These are phyloP conservation scores for Aquatica leii DNA, from an alignment of 2,888 invertebrate species.

Conservation along the genomic window DNA sequence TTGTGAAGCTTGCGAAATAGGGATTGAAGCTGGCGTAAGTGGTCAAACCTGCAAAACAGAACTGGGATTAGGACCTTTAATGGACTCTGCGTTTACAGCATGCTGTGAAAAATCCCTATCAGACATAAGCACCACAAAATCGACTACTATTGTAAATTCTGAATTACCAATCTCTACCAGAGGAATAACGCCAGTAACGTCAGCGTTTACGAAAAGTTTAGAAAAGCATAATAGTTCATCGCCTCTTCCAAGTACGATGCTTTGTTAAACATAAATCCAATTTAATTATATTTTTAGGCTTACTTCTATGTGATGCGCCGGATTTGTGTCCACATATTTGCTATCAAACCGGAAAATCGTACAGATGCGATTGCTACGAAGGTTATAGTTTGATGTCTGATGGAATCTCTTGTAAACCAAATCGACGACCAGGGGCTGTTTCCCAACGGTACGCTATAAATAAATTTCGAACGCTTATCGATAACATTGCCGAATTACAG, in stretches of 20 bases:
- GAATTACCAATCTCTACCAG: constrained; percentile 34
- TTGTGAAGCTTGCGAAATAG: constrained; percentile 71
- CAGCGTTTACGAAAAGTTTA: constrained; percentile 26
- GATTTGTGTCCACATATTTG: constrained; percentile 81
- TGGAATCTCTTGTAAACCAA: constrained; percentile 72
- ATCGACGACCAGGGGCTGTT: constrained; percentile 50
- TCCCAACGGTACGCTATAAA: constrained; percentile 14
- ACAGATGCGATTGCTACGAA: constrained; percentile 73
- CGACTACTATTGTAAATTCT: constrained; percentile 16
- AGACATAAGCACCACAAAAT: neutral
- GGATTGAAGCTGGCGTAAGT: constrained; percentile 67
- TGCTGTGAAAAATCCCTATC: constrained; percentile 65
- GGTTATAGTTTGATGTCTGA: constrained; percentile 76
- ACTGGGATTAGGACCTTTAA: constrained; percentile 65
- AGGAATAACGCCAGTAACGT: constrained; percentile 18
- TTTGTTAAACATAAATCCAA: constrained; percentile 7
- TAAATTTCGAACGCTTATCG: neutral
- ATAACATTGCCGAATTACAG: constrained; percentile 48
- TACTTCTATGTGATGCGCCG: constrained; percentile 66
- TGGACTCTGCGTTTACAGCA: constrained; percentile 68
- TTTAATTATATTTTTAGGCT: constrained; percentile 21
- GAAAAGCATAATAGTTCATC: constrained; percentile 31
- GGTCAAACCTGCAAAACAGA: constrained; percentile 66
- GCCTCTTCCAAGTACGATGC: constrained; percentile 34
- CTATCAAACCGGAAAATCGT: constrained; percentile 73